phyloP scores from a whole-genome alignment of 2,888 invertebrate genomes.

The Parnassius apollo region DNA sequence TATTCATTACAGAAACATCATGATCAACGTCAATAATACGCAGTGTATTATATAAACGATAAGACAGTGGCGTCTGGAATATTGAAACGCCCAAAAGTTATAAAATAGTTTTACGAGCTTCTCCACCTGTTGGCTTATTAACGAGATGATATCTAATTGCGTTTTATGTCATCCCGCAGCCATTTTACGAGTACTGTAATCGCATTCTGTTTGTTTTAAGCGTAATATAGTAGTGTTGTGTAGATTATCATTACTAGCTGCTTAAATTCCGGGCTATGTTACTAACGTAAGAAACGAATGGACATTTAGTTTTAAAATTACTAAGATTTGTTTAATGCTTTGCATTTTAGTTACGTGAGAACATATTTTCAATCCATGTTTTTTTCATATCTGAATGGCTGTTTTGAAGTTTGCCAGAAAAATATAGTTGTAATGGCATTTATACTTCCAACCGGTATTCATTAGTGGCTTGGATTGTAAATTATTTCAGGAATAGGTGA shows the following conservation, averaged over 20 bases:
- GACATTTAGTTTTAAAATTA: background rate
- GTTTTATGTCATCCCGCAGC: constrained; percentile 41
- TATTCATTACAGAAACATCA: background rate
- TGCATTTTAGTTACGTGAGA: too few relatives aligned
- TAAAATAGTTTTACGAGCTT: constrained; percentile 34
- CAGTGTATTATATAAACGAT: constrained; percentile 15
- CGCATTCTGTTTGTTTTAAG: constrained; percentile 45
- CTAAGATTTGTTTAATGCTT: too few relatives aligned
- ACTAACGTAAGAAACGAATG: constrained; percentile 29
- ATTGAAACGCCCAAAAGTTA: constrained; percentile 20
- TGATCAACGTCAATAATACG: background rate
- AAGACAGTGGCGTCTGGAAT: constrained; percentile 3
- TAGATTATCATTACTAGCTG: constrained; percentile 21
- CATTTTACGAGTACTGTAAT: constrained; percentile 39
- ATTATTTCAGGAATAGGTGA: too few relatives aligned
- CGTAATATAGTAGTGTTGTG: constrained; percentile 50
- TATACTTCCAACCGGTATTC: too few relatives aligned
- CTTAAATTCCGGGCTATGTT: constrained; percentile 28
- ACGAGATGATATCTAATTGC: constrained; percentile 46
- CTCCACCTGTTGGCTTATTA: constrained; percentile 40
- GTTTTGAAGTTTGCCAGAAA: too few relatives aligned
- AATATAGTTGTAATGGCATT: too few relatives aligned
- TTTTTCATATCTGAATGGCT: too few relatives aligned
- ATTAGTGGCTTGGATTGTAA: too few relatives aligned
- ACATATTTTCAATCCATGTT: too few relatives aligned